Evolutionary conservation across 2,797 vertebrate species (phyloP).

Genomic region (Pangasius larnaudii): DNA sequence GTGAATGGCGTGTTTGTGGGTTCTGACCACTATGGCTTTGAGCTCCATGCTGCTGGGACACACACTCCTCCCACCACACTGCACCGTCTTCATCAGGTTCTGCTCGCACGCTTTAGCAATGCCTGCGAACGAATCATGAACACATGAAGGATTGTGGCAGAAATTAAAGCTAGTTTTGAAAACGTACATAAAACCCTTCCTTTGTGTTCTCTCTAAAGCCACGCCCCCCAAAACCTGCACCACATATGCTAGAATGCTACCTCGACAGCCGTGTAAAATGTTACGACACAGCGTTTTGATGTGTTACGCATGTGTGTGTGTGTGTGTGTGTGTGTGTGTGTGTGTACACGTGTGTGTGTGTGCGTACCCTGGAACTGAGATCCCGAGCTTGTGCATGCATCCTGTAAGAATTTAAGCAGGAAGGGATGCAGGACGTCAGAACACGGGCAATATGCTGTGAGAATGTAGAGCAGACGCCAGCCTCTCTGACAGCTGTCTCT

Average conservation of each 20-base stretch:
- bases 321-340: too few species aligned
- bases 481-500: constrained; percentile 94
- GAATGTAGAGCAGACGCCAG: constrained; percentile 93
- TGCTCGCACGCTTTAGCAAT: constrained; percentile 94
- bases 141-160: neutral
- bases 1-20: neutral
- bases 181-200: neutral
- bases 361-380: constrained; percentile 86
- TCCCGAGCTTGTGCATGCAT: constrained; percentile 76
- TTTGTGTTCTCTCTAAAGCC: neutral
- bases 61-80: constrained; percentile 84
- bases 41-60: constrained; percentile 91
- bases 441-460: constrained; percentile 88
- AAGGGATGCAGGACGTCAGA: constrained; percentile 89
- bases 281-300: neutral
- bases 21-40: constrained; percentile 92
- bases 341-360: neutral
- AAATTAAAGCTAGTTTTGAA: neutral
- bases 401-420: constrained; percentile 83
- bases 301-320: too few species aligned
- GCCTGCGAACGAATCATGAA: constrained; percentile 70
- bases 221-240: neutral
- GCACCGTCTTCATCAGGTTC: constrained; percentile 90
- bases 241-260: neutral
- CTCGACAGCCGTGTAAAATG: neutral